Evolutionary conservation across 2,888 invertebrate species (phyloP), one percentile per base, ranked within the genome.

Genomic region (Hypolimnas misippus): DNA sequence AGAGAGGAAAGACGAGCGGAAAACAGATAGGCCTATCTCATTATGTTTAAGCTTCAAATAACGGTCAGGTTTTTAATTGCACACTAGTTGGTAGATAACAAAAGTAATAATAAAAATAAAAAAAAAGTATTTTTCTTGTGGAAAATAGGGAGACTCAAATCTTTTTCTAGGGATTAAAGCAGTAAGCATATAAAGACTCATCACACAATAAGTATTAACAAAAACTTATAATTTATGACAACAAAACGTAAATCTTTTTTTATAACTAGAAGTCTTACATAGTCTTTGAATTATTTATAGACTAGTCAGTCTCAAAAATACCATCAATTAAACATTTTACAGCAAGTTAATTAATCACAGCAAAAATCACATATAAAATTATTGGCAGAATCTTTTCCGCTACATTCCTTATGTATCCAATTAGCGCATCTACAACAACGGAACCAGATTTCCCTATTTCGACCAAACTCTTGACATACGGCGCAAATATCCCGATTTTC

Each of bases 331-430:
- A 49, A 21, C 12, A 19, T 38, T 8, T 4, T n/a, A n/a, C n/a
- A n/a, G n/a, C 3, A 19, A 19, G n/a, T 25, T 25, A 8, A 49
- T 49, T 49, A 49, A 49, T 49, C 10, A 49, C 21, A 16, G 17
- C 50, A 50, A 17, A 52, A 40, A 19, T 55, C 55, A 55, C 40
- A 55, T 8, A 55, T 4, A 33, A 46, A 33, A 38, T 33, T 8
- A 0, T 31, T 10, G 7, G 52, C 35, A 52, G 52, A 52, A 17
- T 51, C 44, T 58, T 58, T 58, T 51, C 58, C 51, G 38, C 51
- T 58, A 33, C 58, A 58, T 51, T 58, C 35, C 17, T 58, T 58
- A 21, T 58, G 33, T 21, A 58, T 58, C 52, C 51, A 58, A 50
- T 51, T 33, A 1, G 50, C 1, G 51, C 58, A 58, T 16, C 51